A percentile compares a stretch with the other conserved stretches of the same genome.
Conservation (phyloP, 1,140 invertebrate species). For the Leptestheria dahalacensis region DNA sequence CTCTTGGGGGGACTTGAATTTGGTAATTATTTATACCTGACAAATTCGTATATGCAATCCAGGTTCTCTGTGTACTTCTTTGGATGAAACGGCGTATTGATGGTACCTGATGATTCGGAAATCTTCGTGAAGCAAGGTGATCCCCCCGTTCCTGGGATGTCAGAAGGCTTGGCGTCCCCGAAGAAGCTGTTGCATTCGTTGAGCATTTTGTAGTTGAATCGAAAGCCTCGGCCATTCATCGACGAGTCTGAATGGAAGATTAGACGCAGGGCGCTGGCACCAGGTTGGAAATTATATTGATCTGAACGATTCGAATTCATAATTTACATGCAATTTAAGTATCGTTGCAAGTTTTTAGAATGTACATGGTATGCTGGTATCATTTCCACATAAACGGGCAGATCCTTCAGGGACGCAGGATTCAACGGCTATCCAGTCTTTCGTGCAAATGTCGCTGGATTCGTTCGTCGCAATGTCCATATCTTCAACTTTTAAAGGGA, state of each 20-base stretch:
- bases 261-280: slow-evolving; percentile 24
- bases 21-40: too few relatives aligned
- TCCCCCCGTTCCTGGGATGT: slow-evolving; percentile 22
- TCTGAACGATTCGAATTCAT: slow-evolving; percentile 18
- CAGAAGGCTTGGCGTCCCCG: slow-evolving; percentile 23
- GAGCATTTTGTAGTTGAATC: slow-evolving; percentile 24
- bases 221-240: slow-evolving; percentile 21
- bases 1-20: too few relatives aligned
- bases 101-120: slow-evolving; percentile 24
- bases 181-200: slow-evolving; percentile 24
- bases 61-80: slow-evolving; percentile 25
- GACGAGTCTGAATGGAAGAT: slow-evolving; percentile 23
- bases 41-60: slow-evolving; percentile 29
- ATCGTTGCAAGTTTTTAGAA: not conserved
- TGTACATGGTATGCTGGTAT: slow-evolving; percentile 24
- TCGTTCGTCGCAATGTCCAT: slow-evolving; percentile 20
- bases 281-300: slow-evolving; percentile 28
- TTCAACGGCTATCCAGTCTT: slow-evolving; percentile 26
- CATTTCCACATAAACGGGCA: slow-evolving; percentile 26
- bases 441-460: slow-evolving; percentile 23
- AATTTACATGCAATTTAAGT: not conserved
- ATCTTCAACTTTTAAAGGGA: slow-evolving; percentile 20
- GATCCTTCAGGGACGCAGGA: slow-evolving; percentile 28
- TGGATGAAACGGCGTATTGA: slow-evolving; percentile 27
- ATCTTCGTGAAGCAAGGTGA: slow-evolving; percentile 27